Base-by-base conservation (phyloP, 2,888 invertebrate species). In the Agrilus biguttatus region DNA sequence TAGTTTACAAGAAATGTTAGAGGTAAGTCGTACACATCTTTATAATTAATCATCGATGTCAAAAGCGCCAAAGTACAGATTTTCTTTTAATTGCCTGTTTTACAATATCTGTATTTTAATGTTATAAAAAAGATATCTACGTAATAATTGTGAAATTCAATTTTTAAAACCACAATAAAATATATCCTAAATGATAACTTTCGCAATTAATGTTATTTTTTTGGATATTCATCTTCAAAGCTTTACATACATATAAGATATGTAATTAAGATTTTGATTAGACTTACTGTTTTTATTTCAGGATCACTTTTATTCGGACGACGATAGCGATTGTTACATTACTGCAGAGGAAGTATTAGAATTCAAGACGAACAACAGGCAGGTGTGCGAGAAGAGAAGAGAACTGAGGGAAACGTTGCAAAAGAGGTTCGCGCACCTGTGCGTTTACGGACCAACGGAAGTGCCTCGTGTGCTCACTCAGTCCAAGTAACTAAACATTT, bases 271-370 rank as follows among this genome's bases (percentile, higher is more conserved):
- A 10, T 10, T 28, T 28, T 28, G 8, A 23, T 37, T 53, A 45
- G 38, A n/a, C n/a, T 17, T 17, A 17, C 4, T 14, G 13, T 42
- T 50, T 53, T 45, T 49, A 45, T 60, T 66, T 38, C 59, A 87
- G 86, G 81, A 85, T 57, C 80, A 80, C 50, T 83, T 80, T 70
- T 80, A 84, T 52, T 81, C 79, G 51, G 84, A 83, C 59, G 81
- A 83, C 52, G 82, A 80, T 56, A 77, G 74, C 54, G 68, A 69
- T 50, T 77, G 82, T 69, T 80, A 81, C 72, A 90, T 91, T 72
- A 87, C 90, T 51, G 78, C 82, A 55, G 90, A 90, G 67, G 91
- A 90, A 65, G 83, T 92, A 51, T 73, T 80, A 68, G 84, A 85
- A 68, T 91, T 89, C 66, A 82, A 85, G 70, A 83, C 83, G 52